Percentiles rank a stretch among this genome's conserved stretches.
phyloP scores from a whole-genome alignment of 2,797 vertebrate species.

The Lepus townsendii region DNA sequence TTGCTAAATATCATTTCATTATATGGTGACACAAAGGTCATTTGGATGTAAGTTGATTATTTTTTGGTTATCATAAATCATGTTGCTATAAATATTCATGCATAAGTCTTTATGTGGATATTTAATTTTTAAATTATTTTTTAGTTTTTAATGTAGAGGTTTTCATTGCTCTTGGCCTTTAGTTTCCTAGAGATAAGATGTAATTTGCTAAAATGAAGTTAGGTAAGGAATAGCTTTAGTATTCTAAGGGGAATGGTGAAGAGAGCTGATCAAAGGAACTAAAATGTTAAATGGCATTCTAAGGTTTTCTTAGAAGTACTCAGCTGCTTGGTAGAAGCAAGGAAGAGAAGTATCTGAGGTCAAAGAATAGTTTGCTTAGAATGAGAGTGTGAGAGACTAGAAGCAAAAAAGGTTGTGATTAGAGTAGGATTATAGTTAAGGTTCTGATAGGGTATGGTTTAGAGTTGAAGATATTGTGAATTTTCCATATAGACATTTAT shows the following conservation, averaged over 20 bases:
- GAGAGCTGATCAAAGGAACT: constrained; percentile 1
- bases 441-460: constrained; percentile 1
- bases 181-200: constrained; percentile 7
- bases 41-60: background rate
- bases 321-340: background rate
- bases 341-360: background rate
- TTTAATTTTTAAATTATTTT: background rate
- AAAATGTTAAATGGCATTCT: constrained; percentile 19
- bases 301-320: constrained; percentile 9
- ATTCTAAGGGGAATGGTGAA: background rate
- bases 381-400: background rate
- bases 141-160: background rate
- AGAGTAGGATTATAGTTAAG: background rate
- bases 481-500: constrained; percentile 22
- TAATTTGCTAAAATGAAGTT: constrained; percentile 57
- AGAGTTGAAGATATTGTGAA: constrained; percentile 4
- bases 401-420: constrained; percentile 43
- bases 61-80: constrained; percentile 11
- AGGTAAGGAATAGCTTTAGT: constrained; percentile 11
- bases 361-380: background rate
- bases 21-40: background rate
- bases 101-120: background rate
- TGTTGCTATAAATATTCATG: background rate
- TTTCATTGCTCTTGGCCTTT: constrained; percentile 23
- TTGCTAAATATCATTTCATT: background rate